Conservation (phyloP, 2,888 invertebrate genomes). For the Pollenia amentaria region DNA sequence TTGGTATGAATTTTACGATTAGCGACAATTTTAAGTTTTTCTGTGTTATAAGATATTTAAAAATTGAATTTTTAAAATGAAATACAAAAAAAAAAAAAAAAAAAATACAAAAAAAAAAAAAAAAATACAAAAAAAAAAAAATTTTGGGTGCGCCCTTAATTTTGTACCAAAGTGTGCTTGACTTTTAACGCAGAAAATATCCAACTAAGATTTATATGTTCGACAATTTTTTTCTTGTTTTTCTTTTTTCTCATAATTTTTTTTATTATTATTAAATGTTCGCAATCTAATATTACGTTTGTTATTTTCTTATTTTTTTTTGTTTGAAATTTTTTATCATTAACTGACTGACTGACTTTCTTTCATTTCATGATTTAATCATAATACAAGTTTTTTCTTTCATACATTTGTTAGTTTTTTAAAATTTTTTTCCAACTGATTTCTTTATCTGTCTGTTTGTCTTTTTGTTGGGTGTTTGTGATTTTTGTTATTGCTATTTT, state of each 20-base stretch:
- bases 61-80: too few species aligned
- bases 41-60: too few species aligned
- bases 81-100: too few species aligned
- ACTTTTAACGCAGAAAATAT: conserved; percentile 30
- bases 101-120: too few species aligned
- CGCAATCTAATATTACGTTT: conserved; percentile 60
- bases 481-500: conserved; percentile 27
- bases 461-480: conserved; percentile 53
- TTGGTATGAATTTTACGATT: too few species aligned
- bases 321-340: conserved; percentile 57
- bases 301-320: conserved; percentile 37
- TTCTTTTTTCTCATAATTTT: conserved; percentile 31
- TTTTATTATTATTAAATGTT: conserved; percentile 62
- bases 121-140: too few species aligned
- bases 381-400: conserved; percentile 46
- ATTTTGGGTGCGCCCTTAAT: not conserved
- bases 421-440: conserved; percentile 45
- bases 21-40: too few species aligned
- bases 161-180: conserved; percentile 8
- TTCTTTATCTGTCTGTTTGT: conserved; percentile 60
- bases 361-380: conserved; percentile 71
- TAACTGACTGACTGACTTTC: conserved; percentile 69
- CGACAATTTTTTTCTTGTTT: conserved; percentile 50
- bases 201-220: conserved; percentile 67
- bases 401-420: conserved; percentile 28